These are phyloP conservation scores for Atrichornis clamosus DNA, from an alignment of 2,113 vertebrate genomes.

Conservation along the genomic window DNA sequence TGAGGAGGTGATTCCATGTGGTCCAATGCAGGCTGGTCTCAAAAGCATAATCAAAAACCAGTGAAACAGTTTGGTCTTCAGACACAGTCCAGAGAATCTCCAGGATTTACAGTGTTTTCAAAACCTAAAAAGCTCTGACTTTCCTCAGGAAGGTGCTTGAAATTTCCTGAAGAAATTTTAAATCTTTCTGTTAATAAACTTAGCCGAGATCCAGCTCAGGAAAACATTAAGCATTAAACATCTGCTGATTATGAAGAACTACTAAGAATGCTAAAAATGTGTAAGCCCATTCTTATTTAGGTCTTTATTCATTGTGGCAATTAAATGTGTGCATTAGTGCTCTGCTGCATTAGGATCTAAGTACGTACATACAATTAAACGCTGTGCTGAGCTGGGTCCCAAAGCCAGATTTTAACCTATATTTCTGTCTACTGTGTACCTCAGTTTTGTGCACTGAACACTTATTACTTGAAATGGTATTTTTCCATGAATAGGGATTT, in stretches of 20 bases:
- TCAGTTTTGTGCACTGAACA: not conserved
- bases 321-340: conserved; percentile 30
- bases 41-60: not conserved
- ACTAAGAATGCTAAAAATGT: conserved; percentile 9
- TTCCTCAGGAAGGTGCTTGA: not conserved
- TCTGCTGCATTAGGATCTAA: conserved; percentile 23
- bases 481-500: not conserved
- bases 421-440: not conserved
- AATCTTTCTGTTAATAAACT: conserved; percentile 5
- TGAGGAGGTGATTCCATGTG: not conserved
- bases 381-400: not conserved
- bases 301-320: conserved; percentile 22
- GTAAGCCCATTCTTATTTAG: conserved; percentile 12
- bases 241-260: conserved; percentile 2
- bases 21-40: not conserved
- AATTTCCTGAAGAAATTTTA: not conserved
- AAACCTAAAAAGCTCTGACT: not conserved
- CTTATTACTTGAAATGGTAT: not conserved
- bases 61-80: not conserved
- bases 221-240: not conserved
- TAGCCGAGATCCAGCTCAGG: not conserved
- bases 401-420: conserved; percentile 26
- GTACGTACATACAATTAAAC: not conserved
- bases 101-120: not conserved
- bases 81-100: not conserved